Conservation (phyloP, 2,888 invertebrate genomes). For the Andrena haemorrhoa region DNA sequence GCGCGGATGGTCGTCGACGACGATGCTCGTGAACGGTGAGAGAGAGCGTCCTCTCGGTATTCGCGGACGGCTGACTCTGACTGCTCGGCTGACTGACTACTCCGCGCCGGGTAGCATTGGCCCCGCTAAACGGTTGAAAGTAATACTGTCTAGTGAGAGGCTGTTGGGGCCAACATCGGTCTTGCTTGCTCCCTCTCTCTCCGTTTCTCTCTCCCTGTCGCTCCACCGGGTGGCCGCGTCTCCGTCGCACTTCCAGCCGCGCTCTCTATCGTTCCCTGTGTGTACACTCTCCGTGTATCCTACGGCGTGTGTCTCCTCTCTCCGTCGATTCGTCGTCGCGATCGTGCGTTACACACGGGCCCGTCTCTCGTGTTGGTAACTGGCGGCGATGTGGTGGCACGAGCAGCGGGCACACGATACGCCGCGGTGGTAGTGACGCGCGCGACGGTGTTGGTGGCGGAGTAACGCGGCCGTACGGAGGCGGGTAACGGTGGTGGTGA, state of each 20-base stretch:
- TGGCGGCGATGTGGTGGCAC: slow-evolving; percentile 15
- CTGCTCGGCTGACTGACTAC: slow-evolving; percentile 73
- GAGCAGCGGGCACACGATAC: slow-evolving; percentile 29
- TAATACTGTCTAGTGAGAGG: slow-evolving; percentile 82
- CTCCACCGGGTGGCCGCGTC: slow-evolving; percentile 43
- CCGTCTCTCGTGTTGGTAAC: slow-evolving; percentile 17
- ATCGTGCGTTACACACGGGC: slow-evolving; percentile 47
- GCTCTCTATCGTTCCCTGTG: slow-evolving; percentile 52
- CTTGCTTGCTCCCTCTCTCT: slow-evolving; percentile 48
- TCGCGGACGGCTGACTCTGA: slow-evolving; percentile 68
- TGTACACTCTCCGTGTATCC: slow-evolving; percentile 55
- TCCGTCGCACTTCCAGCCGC: slow-evolving; percentile 43
- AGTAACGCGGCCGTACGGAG: slow-evolving; percentile 21
- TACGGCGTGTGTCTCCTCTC: slow-evolving; percentile 70
- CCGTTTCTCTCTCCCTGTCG: slow-evolving; percentile 40
- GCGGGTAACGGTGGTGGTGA: slow-evolving; percentile 47
- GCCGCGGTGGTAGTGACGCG: slow-evolving; percentile 41
- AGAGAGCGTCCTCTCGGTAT: slow-evolving; percentile 62
- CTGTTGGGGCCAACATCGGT: slow-evolving; percentile 77
- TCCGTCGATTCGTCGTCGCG: slow-evolving; percentile 70
- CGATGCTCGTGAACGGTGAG: slow-evolving; percentile 54
- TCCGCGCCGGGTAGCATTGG: slow-evolving; percentile 76
- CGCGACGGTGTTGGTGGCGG: slow-evolving; percentile 12
- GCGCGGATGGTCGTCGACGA: slow-evolving; percentile 48
- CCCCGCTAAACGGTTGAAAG: slow-evolving; percentile 81